Percentiles rank a stretch among this genome's conserved stretches.
Conservation (phyloP, 2,113 vertebrate genomes). For the Pardalotus punctatus region DNA sequence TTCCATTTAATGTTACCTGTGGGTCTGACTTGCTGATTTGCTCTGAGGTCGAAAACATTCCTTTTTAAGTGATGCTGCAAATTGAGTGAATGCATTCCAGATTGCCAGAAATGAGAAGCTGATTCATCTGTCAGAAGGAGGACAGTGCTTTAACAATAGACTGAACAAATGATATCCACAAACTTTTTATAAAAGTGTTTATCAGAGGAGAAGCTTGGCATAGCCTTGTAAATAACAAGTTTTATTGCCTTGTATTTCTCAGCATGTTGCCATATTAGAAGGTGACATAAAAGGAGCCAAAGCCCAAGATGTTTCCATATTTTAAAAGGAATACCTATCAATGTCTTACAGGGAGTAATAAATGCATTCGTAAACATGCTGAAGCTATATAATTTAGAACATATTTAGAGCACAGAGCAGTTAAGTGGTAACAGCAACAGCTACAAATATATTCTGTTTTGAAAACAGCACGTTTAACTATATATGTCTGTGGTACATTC, state of each 20-base stretch:
- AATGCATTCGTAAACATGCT: slow-evolving; percentile 39
- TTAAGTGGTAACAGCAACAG: neutral
- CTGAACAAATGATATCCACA: neutral
- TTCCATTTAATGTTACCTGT: neutral
- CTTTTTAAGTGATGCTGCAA: neutral
- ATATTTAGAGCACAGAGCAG: neutral
- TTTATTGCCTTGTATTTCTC: slow-evolving; percentile 26
- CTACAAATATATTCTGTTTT: slow-evolving; percentile 28
- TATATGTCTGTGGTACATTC: neutral
- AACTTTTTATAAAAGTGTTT: slow-evolving; percentile 2
- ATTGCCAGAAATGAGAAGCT: neutral
- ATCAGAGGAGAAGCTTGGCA: neutral
- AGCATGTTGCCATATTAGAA: neutral
- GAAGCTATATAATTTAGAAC: slow-evolving; percentile 19
- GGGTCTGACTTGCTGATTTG: neutral
- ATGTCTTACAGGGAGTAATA: slow-evolving; percentile 34
- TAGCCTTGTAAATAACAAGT: slow-evolving; percentile 15
- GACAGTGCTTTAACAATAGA: neutral
- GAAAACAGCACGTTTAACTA: neutral
- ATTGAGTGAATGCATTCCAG: neutral
- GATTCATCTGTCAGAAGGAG: neutral
- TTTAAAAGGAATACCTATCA: slow-evolving; percentile 14
- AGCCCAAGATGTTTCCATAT: neutral
- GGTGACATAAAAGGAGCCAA: neutral
- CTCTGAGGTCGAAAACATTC: neutral